Conservation (phyloP, 1,140 invertebrate genomes). For the Drosophila orena region DNA sequence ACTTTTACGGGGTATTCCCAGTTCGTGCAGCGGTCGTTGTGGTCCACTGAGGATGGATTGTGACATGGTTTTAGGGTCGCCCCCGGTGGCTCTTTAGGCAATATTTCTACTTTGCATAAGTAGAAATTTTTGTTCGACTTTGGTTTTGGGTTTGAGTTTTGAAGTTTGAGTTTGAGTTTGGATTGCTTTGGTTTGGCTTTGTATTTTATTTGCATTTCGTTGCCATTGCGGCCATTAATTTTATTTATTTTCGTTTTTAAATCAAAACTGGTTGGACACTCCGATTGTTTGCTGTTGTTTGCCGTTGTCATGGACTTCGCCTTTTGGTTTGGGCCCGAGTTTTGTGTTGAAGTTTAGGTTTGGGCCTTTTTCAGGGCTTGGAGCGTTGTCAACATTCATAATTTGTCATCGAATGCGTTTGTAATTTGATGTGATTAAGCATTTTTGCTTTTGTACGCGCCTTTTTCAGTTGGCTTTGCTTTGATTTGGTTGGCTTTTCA, state of each 20-base stretch:
- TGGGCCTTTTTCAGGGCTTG: slow-evolving; percentile 18
- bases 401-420: slow-evolving; percentile 78
- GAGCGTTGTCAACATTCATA: slow-evolving; percentile 65
- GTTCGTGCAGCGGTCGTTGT: not conserved
- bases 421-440: slow-evolving; percentile 75
- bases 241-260: slow-evolving; percentile 75
- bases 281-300: slow-evolving; percentile 77
- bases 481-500: slow-evolving; percentile 41
- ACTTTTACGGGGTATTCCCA: not conserved
- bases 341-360: not conserved
- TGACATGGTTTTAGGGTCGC: slow-evolving; percentile 81
- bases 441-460: slow-evolving; percentile 50
- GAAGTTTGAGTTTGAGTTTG: slow-evolving; percentile 22
- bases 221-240: slow-evolving; percentile 78
- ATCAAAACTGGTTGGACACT: slow-evolving; percentile 63
- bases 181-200: slow-evolving; percentile 47
- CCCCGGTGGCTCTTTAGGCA: slow-evolving; percentile 69
- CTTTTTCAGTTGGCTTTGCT: slow-evolving; percentile 39
- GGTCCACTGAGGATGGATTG: slow-evolving; percentile 51
- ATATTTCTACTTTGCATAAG: slow-evolving; percentile 84
- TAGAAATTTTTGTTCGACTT: slow-evolving; percentile 69
- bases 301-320: slow-evolving; percentile 37
- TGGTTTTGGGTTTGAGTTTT: slow-evolving; percentile 28
- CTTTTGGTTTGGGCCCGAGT: not conserved
- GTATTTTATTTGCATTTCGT: slow-evolving; percentile 79